Evolutionary conservation across 1,140 invertebrate species (phyloP), one percentile per base, ranked within the genome.

Genomic region (Chionoecetes opilio): DNA sequence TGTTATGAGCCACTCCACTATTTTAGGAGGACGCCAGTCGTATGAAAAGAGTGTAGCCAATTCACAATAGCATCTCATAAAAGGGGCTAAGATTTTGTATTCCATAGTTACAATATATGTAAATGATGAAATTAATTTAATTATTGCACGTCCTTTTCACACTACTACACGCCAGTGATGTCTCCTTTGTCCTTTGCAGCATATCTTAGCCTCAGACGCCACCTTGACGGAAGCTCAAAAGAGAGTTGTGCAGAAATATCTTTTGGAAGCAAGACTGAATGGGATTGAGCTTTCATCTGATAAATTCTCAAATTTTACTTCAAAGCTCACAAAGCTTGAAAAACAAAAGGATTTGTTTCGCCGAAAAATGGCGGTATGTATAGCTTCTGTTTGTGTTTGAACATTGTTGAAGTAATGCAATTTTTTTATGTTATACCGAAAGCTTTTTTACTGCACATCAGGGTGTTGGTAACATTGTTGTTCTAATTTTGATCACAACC

Each of bases 251-350:
- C 96, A 97, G 53, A 97, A 97, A 96, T 97, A 97, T 95, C 91
- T 97, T 29, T 93, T 97, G n/a, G 97, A 97, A 96, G 96, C 96
- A 89, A 95, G 96, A n/a, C 93, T 97, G n/a, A 97, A 97, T 96
- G 97, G 97, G 0, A 96, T 97, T 34, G 96, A 97, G 41, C 96
- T 97, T 34, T 31, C 88, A 11, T 6, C 94, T 35, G 92, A 88
- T 0, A 95, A 96, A 85, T 31, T 92, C 38, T 3, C 8, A 26
- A 29, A 32, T n/a, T 89, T 93, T 82, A 89, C 90, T 35, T 75
- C 17, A 17, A 82, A 31, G 9, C 84, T 95, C 17, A 82, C 9
- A 41, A 95, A 89, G 35, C 32, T 95, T 21, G 94, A 93, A 35
- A 26, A 17, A n/a, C 31, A 93, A 38, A 95, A 95, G 88, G 34